Evolutionary conservation across 2,888 invertebrate species (phyloP), one percentile per base, ranked within the genome.

Genomic region (Teleiodes luculella): DNA sequence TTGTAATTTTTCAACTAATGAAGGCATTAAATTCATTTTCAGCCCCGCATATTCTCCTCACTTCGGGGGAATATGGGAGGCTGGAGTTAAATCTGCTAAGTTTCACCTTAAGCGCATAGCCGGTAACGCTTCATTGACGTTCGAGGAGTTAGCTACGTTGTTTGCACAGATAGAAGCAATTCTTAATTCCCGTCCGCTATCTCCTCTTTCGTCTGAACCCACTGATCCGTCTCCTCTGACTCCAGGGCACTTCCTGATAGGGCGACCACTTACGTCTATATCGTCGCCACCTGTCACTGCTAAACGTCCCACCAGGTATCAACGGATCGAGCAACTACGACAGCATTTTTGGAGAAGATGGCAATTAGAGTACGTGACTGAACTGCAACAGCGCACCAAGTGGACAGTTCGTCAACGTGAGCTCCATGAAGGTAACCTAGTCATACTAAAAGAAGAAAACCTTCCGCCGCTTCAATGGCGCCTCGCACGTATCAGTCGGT

Each of bases 401-500:
- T 39, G 39, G 39, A n/a, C 4, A 8, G 14, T 3, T n/a, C 14
- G 39, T 14, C 13, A 14, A n/a, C 7, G 39, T n/a, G 8, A 16
- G 10, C 39, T 39, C 14, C 13, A 16, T 10, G 8, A n/a, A n/a
- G 39, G 39, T 3, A 14, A 39, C 39, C 13, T 39, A 2, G 39
- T 39, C 2, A 4, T 39, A 3, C 39, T 39, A 10, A 54, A 51
- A 47, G 59, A 61, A 18, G 55, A 56, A 2, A 54, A 57, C 14
- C 16, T 57, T 5, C 59, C 58, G 5, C 59, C 58, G 30, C 41
- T 60, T 5, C 51, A 56, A 35, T 64, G 60, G 64, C 54, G 53
- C 10, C 50, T 60, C 36, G 64, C 52, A 8, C 55, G 61, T 11
- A 54, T 63, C n/a, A 11, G n/a, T 11, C 49, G 31, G 10, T 53